Base-by-base conservation (phyloP, 2,113 vertebrate species). In the Procavia capensis region DNA sequence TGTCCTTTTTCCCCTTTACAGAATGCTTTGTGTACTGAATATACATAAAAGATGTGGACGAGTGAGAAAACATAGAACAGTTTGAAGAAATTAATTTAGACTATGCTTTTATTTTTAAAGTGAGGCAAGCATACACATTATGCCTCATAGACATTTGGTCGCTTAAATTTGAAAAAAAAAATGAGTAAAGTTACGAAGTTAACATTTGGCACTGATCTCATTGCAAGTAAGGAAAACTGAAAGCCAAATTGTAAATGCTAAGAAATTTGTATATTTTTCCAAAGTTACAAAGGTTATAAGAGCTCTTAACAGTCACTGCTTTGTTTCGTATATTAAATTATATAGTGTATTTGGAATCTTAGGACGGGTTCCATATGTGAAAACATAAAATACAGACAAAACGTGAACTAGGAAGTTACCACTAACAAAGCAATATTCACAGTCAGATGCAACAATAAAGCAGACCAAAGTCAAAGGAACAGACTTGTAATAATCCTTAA, bases 281-380 rank as follows among this genome's bases (percentile, higher is more conserved):
- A 34, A 94, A 47, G 74, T 64, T 88, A 61, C 80, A 61, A 94
- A 78, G 90, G 29, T 96, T 92, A 75, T 2, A 63, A 17, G 16
- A 75, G 39, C 83, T 16, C 84, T 80, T 43, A 74, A 92, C 2
- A 94, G 20, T 25, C 43, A 41, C 7, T 70, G 6, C 39, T 95
- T 94, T 94, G n/a, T 57, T 82, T 94, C 82, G 7, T 25, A 72
- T 34, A 68, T 68, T 79, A 83, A 89, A 83, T 24, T 92, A 47
- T 45, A 3, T 31, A 57, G 5, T 39, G 5, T 29, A 61, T 90
- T 94, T 96, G 78, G 24, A 94, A 90, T 66, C 34, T 80, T 66
- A 79, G 70, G 63, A 79, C 10, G 78, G 43, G 22, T 66, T 74
- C 11, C 54, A 68, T 36, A 47, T 50, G 19, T 90, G 61, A 79